phyloP scores from a whole-genome alignment of 2,888 invertebrate genomes.

The Platycnemis pennipes region DNA sequence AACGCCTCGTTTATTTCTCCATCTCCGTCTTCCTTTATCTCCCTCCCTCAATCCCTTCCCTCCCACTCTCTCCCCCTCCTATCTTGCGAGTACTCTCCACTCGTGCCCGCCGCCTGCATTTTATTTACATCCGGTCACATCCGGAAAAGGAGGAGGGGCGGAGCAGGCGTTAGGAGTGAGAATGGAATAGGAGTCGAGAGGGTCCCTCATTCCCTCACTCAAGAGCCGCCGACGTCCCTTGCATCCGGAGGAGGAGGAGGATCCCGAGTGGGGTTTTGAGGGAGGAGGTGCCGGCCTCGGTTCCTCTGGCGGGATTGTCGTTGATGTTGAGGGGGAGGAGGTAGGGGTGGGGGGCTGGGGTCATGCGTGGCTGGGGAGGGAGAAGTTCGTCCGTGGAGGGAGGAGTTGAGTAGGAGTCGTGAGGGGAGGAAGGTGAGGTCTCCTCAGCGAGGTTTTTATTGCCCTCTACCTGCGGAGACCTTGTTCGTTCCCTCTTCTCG shows the following conservation, averaged over 20 bases:
- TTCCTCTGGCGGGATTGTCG: not conserved
- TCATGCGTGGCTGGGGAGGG: not conserved
- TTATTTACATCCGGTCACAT: conserved; percentile 68
- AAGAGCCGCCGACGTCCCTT: conserved; percentile 39
- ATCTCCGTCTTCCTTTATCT: not conserved
- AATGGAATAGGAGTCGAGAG: not conserved
- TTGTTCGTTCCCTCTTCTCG: not conserved
- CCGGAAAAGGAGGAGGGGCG: conserved; percentile 55
- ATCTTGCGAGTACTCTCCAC: not conserved
- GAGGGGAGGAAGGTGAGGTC: not conserved
- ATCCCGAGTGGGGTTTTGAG: not conserved
- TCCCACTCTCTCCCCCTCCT: not conserved
- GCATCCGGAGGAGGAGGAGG: conserved; percentile 53
- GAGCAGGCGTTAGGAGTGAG: not conserved
- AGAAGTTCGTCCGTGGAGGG: not conserved
- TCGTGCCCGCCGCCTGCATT: conserved; percentile 11
- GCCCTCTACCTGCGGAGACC: not conserved
- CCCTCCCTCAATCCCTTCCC: not conserved
- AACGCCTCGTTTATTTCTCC: conserved; percentile 5
- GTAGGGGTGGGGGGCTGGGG: not conserved
- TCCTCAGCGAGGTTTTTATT: not conserved
- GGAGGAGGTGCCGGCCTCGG: not conserved
- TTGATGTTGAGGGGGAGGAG: not conserved
- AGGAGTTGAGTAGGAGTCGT: not conserved
- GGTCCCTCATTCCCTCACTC: not conserved